Conservation (phyloP, 2,888 invertebrate species). For the Argynnis bischoffii region DNA sequence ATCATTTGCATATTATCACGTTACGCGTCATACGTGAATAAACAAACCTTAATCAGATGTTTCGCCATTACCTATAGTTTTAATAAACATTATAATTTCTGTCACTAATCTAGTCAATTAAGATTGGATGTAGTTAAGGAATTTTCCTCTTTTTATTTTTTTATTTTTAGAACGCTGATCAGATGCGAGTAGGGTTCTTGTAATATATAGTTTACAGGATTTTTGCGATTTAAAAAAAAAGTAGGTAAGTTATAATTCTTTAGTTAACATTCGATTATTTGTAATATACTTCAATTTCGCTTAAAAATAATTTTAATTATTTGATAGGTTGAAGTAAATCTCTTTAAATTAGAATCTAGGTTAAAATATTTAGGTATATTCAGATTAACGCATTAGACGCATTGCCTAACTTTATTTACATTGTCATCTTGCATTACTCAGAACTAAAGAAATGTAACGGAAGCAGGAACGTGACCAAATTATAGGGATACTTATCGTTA, state of each 20-base stretch:
- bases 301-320: too few species aligned
- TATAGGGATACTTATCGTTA: slow-evolving; percentile 29
- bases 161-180: too few species aligned
- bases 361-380: not conserved
- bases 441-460: slow-evolving; percentile 23
- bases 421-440: slow-evolving; percentile 8
- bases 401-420: not conserved
- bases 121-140: not conserved
- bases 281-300: too few species aligned
- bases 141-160: too few species aligned
- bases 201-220: too few species aligned
- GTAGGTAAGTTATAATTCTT: too few species aligned
- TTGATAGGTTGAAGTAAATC: too few species aligned
- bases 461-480: slow-evolving; percentile 33
- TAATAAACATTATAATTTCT: slow-evolving; percentile 23
- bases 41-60: slow-evolving; percentile 39
- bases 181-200: too few species aligned
- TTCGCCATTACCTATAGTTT: slow-evolving; percentile 39
- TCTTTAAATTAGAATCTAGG: too few species aligned
- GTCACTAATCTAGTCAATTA: slow-evolving; percentile 9
- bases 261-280: too few species aligned
- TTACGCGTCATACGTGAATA: slow-evolving; percentile 43
- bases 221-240: too few species aligned
- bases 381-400: not conserved
- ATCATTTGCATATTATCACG: slow-evolving; percentile 62